Conservation (phyloP, 1,140 invertebrate genomes). For the Kradibia gibbosae region DNA sequence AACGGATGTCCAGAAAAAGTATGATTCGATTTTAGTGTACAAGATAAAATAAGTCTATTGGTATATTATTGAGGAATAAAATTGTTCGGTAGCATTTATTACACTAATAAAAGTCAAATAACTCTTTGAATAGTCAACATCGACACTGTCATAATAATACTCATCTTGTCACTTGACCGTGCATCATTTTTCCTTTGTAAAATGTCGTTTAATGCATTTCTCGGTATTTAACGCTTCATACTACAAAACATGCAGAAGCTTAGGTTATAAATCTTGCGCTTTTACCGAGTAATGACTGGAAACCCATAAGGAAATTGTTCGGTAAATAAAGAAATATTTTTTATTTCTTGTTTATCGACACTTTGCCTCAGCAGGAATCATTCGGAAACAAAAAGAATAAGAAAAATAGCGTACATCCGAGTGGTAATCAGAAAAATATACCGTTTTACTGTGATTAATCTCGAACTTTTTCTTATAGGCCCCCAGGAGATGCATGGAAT, state of each 20-base stretch:
- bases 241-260: not conserved
- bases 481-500: conserved; percentile 84
- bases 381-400: not conserved
- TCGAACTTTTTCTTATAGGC: conserved; percentile 73
- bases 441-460: conserved; percentile 1
- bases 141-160: not conserved
- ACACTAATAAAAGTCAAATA: not conserved
- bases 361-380: not conserved
- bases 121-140: conserved; percentile 4
- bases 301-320: not conserved
- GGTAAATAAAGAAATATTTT: not conserved
- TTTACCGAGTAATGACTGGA: not conserved
- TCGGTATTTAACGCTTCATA: not conserved
- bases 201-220: not conserved
- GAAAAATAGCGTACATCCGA: not conserved
- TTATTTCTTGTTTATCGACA: not conserved
- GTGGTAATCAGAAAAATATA: conserved; percentile 19
- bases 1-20: too few species aligned
- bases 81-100: conserved; percentile 3
- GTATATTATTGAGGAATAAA: not conserved
- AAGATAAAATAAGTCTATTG: not conserved
- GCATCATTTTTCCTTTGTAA: not conserved
- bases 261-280: not conserved
- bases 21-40: not conserved
- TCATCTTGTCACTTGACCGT: not conserved